Evolutionary conservation across 2,888 invertebrate species (phyloP), one percentile per base, ranked within the genome.

Genomic region (Aphidoletes aphidimyza): DNA sequence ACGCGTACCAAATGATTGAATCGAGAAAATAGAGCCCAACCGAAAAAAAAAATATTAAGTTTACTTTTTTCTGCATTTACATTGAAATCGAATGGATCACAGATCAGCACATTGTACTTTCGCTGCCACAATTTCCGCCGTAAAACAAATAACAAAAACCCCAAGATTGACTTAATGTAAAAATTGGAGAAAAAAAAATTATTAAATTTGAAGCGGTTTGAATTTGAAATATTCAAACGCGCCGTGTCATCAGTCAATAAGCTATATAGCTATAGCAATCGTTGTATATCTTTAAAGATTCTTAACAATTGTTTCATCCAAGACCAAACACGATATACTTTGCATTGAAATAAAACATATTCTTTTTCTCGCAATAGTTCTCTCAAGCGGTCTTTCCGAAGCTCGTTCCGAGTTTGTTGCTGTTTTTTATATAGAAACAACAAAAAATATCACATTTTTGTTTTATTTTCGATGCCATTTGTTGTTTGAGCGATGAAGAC

Each of bases 41-140:
- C n/a, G n/a, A n/a, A 69, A 69, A 69, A 69, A 30, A 5, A 69
- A 30, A 69, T 69, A n/a, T 69, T 30, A 30, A 26, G 14, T 30
- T 69, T 14, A 0, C 69, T 69, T 69, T 69, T 54, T 14, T 69
- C 26, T 2, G 34, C 69, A 34, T 30, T 69, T 69, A 30, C n/a
- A 11, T 30, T 69, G 69, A 69, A 26, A 69, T 69, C 69, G 69
- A 26, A 26, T 69, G 30, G 69, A 3, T 69, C 11, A 69, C 26
- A 69, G n/a, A 26, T 69, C 69, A 69, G 34, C 69, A 69, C 14
- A 11, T 69, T 69, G 11, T 54, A 54, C 54, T 54, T 54, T 54
- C 54, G 69, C 14, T 69, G 69, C 69, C 34, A 30, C 30, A 30
- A 69, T n/a, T 69, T 69, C 69, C 69, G 14, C n/a, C 3, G 69